Conservation (phyloP, 2,797 vertebrate genomes). For the Trichosurus vulpecula region DNA sequence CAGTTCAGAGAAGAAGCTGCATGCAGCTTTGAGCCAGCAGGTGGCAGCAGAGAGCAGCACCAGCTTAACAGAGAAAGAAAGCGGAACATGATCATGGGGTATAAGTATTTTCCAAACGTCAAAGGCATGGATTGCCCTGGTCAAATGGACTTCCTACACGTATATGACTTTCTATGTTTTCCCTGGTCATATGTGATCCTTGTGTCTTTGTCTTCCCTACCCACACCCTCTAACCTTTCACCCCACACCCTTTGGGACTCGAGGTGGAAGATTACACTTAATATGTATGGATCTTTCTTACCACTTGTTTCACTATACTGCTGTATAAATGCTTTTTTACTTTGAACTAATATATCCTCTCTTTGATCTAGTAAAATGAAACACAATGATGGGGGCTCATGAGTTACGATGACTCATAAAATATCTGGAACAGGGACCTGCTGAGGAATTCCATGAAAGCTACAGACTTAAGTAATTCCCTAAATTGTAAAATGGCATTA, state of each 20-base stretch:
- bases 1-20: neutral
- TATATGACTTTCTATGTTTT: neutral
- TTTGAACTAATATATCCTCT: neutral
- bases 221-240: neutral
- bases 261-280: neutral
- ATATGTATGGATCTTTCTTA: neutral
- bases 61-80: neutral
- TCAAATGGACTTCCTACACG: neutral
- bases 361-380: neutral
- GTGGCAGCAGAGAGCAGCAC: neutral
- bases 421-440: neutral
- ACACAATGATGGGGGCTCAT: neutral
- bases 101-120: neutral
- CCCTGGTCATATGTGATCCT: neutral
- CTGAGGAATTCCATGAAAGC: neutral
- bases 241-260: neutral
- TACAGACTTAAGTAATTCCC: neutral
- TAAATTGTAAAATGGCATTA: neutral
- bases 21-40: neutral
- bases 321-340: neutral
- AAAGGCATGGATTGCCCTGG: neutral
- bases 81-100: rapidly evolving
- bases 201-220: neutral
- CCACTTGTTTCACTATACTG: neutral
- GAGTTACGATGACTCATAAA: neutral